Evolutionary conservation across 2,113 vertebrate genomes (phyloP).

Genomic region (Elachura formosa): DNA sequence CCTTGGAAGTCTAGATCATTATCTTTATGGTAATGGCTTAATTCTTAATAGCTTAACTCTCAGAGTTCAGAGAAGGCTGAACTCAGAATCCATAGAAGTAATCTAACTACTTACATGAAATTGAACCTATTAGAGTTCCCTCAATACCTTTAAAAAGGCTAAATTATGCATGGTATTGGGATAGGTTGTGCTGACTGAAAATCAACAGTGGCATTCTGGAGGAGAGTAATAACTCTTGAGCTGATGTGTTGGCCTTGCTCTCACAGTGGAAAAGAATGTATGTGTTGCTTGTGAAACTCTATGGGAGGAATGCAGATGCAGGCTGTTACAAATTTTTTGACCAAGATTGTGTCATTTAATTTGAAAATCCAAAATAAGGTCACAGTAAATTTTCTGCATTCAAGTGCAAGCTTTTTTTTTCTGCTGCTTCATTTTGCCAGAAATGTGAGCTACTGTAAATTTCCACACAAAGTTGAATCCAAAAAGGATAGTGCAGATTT

Average conservation of each 20-base stretch:
- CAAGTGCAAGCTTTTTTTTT: background rate
- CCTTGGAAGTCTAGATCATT: background rate
- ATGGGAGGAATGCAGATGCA: slow-evolving; percentile 5
- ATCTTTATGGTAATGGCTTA: background rate
- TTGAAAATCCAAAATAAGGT: slow-evolving; percentile 3
- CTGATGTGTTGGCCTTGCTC: background rate
- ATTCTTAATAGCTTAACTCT: background rate
- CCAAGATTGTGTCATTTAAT: background rate
- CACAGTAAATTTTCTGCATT: background rate
- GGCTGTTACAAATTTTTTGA: background rate
- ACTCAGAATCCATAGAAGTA: background rate
- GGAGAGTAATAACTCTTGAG: background rate
- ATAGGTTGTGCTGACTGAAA: background rate
- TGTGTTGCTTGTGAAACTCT: background rate
- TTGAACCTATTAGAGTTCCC: background rate
- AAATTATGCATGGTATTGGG: background rate
- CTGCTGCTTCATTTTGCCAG: background rate
- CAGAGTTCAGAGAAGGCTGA: background rate
- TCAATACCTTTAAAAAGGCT: background rate
- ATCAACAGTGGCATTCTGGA: background rate
- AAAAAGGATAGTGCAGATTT: slow-evolving; percentile 2
- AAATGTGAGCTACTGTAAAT: background rate
- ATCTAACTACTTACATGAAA: background rate
- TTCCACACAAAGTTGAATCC: background rate
- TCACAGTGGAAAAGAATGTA: background rate